These are phyloP conservation scores for Scaptomyza pallida DNA, from an alignment of 1,140 invertebrate species.

Conservation along the genomic window DNA sequence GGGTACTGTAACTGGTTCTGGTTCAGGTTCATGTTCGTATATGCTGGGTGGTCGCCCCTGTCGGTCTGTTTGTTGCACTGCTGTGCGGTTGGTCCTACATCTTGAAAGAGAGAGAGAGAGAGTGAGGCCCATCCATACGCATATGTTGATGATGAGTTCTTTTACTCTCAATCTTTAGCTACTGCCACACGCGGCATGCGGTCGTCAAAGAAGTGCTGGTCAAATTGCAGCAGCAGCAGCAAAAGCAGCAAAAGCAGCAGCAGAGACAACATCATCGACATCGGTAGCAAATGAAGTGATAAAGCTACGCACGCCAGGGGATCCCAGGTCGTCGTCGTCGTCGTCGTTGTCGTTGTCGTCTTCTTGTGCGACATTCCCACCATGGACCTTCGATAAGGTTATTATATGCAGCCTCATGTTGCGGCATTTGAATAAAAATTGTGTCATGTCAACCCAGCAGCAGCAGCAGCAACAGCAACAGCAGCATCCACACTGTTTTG, in stretches of 20 bases:
- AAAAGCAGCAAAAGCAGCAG: constrained; percentile 6
- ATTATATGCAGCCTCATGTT: constrained; percentile 65
- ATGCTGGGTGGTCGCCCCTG: constrained; percentile 44
- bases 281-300: constrained; percentile 78
- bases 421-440: constrained; percentile 81
- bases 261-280: constrained; percentile 12
- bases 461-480: constrained; percentile 18
- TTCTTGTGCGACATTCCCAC: constrained; percentile 78
- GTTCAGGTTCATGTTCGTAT: constrained; percentile 13
- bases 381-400: constrained; percentile 62
- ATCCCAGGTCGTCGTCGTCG: constrained; percentile 23
- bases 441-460: constrained; percentile 64
- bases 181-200: constrained; percentile 78
- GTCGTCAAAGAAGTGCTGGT: constrained; percentile 72
- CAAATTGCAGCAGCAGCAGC: constrained; percentile 60
- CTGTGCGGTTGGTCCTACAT: constrained; percentile 77
- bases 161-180: constrained; percentile 58
- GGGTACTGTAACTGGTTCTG: constrained; percentile 11
- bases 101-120: neutral
- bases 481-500: constrained; percentile 1
- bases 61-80: constrained; percentile 75
- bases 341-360: constrained; percentile 15
- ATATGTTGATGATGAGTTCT: constrained; percentile 72
- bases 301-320: constrained; percentile 77
- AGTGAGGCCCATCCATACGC: constrained; percentile 8